Base-by-base conservation (phyloP, 2,113 vertebrate genomes). In the Menura novaehollandiae region DNA sequence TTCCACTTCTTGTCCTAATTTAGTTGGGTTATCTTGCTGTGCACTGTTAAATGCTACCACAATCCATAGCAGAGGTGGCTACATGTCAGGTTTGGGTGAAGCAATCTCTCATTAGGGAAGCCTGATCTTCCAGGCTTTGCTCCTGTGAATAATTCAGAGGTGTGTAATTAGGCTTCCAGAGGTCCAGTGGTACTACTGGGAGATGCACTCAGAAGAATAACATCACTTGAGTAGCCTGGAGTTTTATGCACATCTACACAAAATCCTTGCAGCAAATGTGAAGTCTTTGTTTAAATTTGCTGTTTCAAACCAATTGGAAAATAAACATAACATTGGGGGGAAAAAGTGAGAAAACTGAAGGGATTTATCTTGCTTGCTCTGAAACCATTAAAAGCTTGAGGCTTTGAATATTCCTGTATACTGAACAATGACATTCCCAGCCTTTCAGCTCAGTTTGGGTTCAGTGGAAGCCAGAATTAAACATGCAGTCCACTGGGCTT, bases 1-100 rank as follows among this genome's bases (percentile, higher is more conserved):
- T 95, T 81, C 77, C 37, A 60, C 49, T 82, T 91, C 88, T 82
- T 79, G 60, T 69, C 83, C 93, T 91, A 58, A 87, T 92, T 92
- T 95, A 93, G 62, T 58, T 86, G 66, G 64, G 44, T 79, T 91
- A 84, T 91, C 80, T 92, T 58, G 44, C 86, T 92, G 64, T 26
- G 53, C 41, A 19, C 68, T 75, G 41, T 39, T 87, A 87, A 87
- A 66, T 30, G 53, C 56, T 78, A 68, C 52, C 33, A 26, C 52
- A 77, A 6, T 76, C 49, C 14, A 0, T 47, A 82, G 44, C 80
- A 82, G 92, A 81, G 28, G 76, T 62, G 39, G 52, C 73, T 89
- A 15, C 23, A 1, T 43, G 68, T 93, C 79, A 86, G 39, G 32
- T 91, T 64, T 84, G 73, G 72, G 73, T 89, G 81, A 93, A 87